Evolutionary conservation across 2,797 vertebrate species (phyloP), one percentile per base, ranked within the genome.

Genomic region (Philypnodon macrostomus): DNA sequence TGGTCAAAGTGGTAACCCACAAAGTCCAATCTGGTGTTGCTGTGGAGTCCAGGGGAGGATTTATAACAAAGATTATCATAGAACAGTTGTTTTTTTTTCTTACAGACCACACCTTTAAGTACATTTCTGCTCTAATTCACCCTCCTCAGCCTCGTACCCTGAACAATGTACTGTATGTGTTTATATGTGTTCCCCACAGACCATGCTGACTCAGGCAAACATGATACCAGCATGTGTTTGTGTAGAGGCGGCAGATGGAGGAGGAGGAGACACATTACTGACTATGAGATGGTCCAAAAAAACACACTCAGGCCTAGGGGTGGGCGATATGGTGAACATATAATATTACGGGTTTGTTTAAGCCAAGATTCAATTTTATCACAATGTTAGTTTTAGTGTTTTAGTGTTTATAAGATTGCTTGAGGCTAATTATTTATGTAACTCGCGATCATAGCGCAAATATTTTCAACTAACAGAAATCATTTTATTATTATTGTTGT

Each of bases 161-260:
- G 45, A 47, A 24, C 37, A 47, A 32, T 44, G n/a, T 8, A 44
- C 29, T 16, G 16, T 31, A 46, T 27, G 33, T 12, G 12, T 52
- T 34, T 67, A 38, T 41, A 56, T 63, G 56, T 29, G 46, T 49
- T 60, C 50, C 49, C 48, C 44, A 31, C 59, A 67, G 69, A 71
- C 70, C 70, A 53, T 66, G 76, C 76, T 83, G 84, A 81, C 60
- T 77, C 70, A 19, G 59, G 68, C 51, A 62, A 79, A 82, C 55
- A 67, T 73, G 63, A 78, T n/a, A n/a, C n/a, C 59, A 74, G 72
- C 79, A 82, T 81, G 83, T 84, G 76, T 79, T 74, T 71, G 67
- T 71, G 41, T 59, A 58, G 66, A 73, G 71, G 83, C 31, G 33
- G 80, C 84, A 86, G 81, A 86, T 83, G 77, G 80, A 81, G 67